Percentiles rank a stretch among this genome's conserved stretches.
Evolutionary conservation across 2,113 vertebrate genomes (phyloP).

Genomic region (Hippotragus niger): DNA sequence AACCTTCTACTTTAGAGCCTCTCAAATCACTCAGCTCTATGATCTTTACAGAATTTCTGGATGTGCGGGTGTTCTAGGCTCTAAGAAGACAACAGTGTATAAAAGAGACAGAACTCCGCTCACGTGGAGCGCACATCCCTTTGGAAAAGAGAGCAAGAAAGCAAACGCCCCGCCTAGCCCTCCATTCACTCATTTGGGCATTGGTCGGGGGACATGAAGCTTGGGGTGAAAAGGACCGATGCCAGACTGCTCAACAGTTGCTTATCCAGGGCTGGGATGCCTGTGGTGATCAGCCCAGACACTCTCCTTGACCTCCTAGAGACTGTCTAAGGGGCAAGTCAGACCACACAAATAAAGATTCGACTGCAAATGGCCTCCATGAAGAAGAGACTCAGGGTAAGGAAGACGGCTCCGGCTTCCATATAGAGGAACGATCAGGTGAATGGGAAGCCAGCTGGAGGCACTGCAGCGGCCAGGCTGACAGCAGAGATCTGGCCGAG

Average conservation of each 20-base stretch:
- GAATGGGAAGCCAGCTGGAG: background rate
- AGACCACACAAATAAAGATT: background rate
- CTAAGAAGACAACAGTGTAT: background rate
- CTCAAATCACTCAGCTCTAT: rapidly evolving
- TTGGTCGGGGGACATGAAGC: too few species aligned
- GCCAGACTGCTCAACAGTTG: background rate
- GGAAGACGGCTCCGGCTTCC: background rate
- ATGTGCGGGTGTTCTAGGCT: background rate
- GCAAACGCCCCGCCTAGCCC: background rate
- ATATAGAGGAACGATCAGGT: background rate
- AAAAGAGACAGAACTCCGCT: background rate
- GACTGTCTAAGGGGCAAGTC: background rate
- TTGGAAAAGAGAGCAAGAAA: background rate
- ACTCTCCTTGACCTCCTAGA: background rate
- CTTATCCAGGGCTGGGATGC: background rate
- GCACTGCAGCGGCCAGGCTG: rapidly evolving
- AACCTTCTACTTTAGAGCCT: background rate
- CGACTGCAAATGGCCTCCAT: background rate
- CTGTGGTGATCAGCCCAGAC: background rate
- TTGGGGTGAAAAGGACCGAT: too few species aligned
- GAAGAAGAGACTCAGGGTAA: background rate
- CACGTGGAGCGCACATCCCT: background rate
- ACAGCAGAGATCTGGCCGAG: background rate
- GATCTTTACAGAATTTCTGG: background rate
- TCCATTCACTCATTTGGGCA: background rate